phyloP scores from a whole-genome alignment of 1,140 invertebrate species.

The Polyergus mexicanus region DNA sequence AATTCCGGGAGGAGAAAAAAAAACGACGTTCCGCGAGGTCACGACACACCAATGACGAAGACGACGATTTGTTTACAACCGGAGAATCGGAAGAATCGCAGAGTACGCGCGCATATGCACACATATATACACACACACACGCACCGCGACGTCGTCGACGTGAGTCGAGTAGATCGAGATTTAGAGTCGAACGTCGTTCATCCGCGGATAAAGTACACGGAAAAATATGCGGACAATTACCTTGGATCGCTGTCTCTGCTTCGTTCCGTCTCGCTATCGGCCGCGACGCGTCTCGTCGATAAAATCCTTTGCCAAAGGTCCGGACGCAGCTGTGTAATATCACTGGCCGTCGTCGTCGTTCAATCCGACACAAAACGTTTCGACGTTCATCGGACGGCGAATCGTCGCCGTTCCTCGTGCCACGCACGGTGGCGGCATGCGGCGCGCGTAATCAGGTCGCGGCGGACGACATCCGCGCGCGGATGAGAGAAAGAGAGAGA shows the following conservation, averaged over 20 bases:
- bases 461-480: conserved; percentile 39
- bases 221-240: conserved; percentile 8
- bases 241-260: conserved; percentile 24
- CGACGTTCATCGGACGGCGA: conserved; percentile 39
- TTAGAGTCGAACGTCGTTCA: background rate
- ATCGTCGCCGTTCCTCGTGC: conserved; percentile 32
- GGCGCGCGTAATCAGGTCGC: conserved; percentile 55
- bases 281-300: background rate
- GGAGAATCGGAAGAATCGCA: conserved; percentile 14
- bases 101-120: background rate
- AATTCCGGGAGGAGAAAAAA: background rate
- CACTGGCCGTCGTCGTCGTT: conserved; percentile 5
- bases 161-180: background rate
- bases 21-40: background rate
- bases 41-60: background rate
- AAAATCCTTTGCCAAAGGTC: conserved; percentile 34
- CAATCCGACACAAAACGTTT: conserved; percentile 26
- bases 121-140: background rate
- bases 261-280: background rate
- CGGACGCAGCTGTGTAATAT: conserved; percentile 11
- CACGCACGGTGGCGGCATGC: conserved; percentile 49
- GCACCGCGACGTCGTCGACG: background rate
- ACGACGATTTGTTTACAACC: conserved; percentile 42
- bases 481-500: background rate
- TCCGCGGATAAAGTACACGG: too few relatives aligned